Percentiles rank a stretch among this genome's conserved stretches.
These are phyloP conservation scores for Neodon shergylaensis DNA, from an alignment of 2,113 vertebrate genomes.

Conservation along the genomic window DNA sequence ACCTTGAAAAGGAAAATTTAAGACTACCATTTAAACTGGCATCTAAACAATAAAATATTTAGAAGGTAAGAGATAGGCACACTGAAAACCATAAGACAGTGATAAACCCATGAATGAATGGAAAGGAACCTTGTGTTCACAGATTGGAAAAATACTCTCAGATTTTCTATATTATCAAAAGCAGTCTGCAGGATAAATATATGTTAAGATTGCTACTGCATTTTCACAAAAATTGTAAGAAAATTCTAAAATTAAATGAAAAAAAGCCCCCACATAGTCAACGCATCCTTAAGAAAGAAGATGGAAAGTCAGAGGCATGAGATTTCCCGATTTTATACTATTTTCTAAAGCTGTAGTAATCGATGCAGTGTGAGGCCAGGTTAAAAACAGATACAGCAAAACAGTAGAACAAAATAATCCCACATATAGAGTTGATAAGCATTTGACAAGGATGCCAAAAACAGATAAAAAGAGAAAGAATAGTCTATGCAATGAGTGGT, in stretches of 20 bases:
- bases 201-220: neutral
- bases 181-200: neutral
- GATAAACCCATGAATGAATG: neutral
- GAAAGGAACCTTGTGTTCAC: neutral
- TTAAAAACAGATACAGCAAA: neutral
- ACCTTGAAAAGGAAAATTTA: neutral
- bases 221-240: neutral
- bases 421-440: neutral
- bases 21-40: neutral
- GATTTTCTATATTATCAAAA: neutral
- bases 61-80: neutral
- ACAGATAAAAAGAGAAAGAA: neutral
- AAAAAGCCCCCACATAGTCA: too few species aligned
- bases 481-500: neutral
- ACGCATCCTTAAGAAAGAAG: neutral
- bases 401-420: neutral
- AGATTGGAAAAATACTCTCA: neutral
- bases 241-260: too few species aligned
- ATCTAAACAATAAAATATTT: slow-evolving; percentile 7
- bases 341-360: neutral
- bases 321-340: neutral
- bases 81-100: neutral
- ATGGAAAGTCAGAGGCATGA: neutral
- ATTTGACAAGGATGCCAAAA: neutral
- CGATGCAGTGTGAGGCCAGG: neutral